Base-by-base conservation (phyloP, 37 sponge, comb jelly and placozoan genomes). In the Eunapius fragilis region DNA sequence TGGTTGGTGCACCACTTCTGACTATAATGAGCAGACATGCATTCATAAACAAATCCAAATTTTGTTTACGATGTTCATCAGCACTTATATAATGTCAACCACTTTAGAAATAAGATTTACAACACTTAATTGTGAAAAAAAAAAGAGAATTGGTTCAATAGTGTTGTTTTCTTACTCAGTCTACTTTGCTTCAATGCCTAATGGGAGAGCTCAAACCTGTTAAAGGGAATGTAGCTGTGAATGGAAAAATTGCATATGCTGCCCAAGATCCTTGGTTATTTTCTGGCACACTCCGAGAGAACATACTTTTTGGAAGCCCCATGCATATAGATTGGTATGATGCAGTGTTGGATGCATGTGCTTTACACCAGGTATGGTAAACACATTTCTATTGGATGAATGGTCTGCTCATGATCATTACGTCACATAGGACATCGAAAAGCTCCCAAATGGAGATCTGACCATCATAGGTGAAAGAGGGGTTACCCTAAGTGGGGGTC, bases 401-500 rank as follows among this genome's bases (percentile, higher is more conserved):
- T 17, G 22, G 14, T 58, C 14, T 58, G 6, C 14, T 17, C 58
- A 58, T 58, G 58, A 17, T 58, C n/a, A n/a, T n/a, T n/a, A n/a
- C n/a, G n/a, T n/a, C n/a, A n/a, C n/a, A 67, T 71, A 93, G 92
- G 98, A 97, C 69, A 38, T 95, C 11, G 75, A 87, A 2, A 37
- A 36, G 34, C 74, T 97, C 23, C 78, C 95, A 31, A 10, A 69
- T 70, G 90, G 98, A 34, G 98, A 97, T 72, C 70, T 77, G 80
- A 97, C 98, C 22, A 82, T 89, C 49, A 92, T 95, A 17, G 98
- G 98, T 33, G 96, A 92, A 84, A 91, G 93, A 67, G 98, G 98
- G 45, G 93, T 95, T 28, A 95, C 95, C 11, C 86, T 95, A 38
- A 97, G 96, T 93, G 98, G 98, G 13, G 98, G 98, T 12, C 98